Base-by-base conservation (phyloP, 2,113 vertebrate genomes). In the Tringa solitaria region DNA sequence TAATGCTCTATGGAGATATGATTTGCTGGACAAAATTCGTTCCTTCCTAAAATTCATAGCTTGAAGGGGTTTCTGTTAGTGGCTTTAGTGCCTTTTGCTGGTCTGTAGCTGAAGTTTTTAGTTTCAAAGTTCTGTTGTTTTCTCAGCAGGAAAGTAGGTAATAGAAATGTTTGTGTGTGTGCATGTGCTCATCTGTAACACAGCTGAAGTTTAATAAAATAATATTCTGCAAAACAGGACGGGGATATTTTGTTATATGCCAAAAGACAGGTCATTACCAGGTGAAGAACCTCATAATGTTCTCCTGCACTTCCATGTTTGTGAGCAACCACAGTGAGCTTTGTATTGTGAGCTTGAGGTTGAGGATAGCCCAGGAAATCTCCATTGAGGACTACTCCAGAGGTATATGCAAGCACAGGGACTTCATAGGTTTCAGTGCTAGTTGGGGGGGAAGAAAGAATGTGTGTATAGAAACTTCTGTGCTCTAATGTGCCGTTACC, bases 391-490 rank as follows among this genome's bases (percentile, higher is more conserved):
- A 3, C 10, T 23, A 5, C 37, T 72, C 43, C 27, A 46, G 28
- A 18, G 14, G 9, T 46, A 3, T 10, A 17, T 35, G 19, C 14
- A 4, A 21, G 48, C 39, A 24, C 1, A 28, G 28, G 59, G 11
- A n/a, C 28, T 28, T 14, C 12, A 37, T 3, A 15, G 15, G 4
- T 68, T 80, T 59, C 22, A 15, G 5, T 45, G 8, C 63, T 81
- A 53, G 15, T 9, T 79, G 19, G 45, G 28, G 3, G 8, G 5
- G 13, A 35, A 48, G 30, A 37, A 59, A n/a, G 21, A 9, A 59
- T 5, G 4, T 50, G 12, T 12, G 4, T 23, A 3, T 46, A n/a
- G 46, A 45, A 59, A 72, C 8, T 22, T 77, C 8, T 0, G 4
- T 65, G 27, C 51, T 93, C 24, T 45, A 70, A 70, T 10, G 21